phyloP scores from a whole-genome alignment of 2,888 invertebrate genomes.

The Linnaemya vulpina region DNA sequence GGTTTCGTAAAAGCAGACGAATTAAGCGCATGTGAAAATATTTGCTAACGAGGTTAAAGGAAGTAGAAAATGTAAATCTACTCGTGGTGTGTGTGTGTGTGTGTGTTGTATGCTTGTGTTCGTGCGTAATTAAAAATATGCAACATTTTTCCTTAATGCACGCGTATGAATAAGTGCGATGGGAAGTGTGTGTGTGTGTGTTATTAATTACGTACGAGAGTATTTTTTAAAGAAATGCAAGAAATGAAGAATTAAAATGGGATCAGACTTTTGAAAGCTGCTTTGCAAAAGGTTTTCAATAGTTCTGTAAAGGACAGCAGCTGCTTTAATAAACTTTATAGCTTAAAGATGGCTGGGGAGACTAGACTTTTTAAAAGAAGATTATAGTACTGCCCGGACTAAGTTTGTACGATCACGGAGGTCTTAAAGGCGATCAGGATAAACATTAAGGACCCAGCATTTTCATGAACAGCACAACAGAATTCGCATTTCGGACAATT shows the following conservation, averaged over 20 bases:
- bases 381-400: too few species aligned
- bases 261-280: not conserved
- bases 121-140: constrained; percentile 14
- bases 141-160: constrained; percentile 13
- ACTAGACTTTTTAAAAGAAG: too few species aligned
- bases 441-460: too few species aligned
- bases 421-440: too few species aligned
- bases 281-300: too few species aligned
- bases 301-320: too few species aligned
- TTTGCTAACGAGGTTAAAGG: constrained; percentile 52
- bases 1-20: constrained; percentile 50
- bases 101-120: too few species aligned
- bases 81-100: not conserved
- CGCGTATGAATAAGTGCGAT: not conserved
- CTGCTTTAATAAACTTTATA: too few species aligned
- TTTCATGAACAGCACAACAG: too few species aligned
- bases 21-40: constrained; percentile 60
- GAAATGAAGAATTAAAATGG: not conserved
- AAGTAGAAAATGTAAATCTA: not conserved
- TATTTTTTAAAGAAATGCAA: not conserved
- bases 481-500: too few species aligned
- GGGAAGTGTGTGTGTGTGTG: not conserved
- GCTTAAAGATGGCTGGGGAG: too few species aligned
- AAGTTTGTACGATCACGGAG: too few species aligned
- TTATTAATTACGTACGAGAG: not conserved